These are phyloP conservation scores for Crypturellus tataupa DNA, from an alignment of 2,797 vertebrate genomes.

Conservation along the genomic window DNA sequence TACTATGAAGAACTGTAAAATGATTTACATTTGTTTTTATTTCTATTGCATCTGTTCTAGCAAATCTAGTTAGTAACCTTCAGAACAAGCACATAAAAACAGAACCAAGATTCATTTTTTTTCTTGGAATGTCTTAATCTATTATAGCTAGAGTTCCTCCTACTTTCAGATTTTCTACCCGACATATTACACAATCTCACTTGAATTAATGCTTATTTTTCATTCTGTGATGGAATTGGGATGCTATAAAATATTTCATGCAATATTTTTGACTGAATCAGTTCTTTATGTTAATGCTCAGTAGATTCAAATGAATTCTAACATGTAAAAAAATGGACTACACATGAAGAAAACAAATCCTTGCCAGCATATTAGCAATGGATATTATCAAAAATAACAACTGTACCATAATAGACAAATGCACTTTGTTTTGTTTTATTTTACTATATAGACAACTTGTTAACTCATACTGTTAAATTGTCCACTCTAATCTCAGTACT, in stretches of 20 bases:
- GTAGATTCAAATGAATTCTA: not conserved
- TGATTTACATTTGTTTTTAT: not conserved
- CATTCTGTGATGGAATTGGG: not conserved
- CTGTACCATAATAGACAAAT: not conserved
- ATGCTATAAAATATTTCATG: not conserved
- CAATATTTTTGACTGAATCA: not conserved
- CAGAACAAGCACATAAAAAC: not conserved
- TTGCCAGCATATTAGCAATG: not conserved
- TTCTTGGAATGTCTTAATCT: not conserved
- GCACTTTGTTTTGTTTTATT: not conserved
- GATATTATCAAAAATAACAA: not conserved
- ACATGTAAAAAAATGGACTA: not conserved
- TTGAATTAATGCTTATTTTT: not conserved
- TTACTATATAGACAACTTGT: not conserved
- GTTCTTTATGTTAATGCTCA: not conserved
- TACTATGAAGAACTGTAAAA: not conserved
- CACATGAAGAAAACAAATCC: not conserved
- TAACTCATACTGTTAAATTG: not conserved
- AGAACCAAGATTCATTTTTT: not conserved
- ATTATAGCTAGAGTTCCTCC: not conserved
- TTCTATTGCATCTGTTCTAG: not conserved
- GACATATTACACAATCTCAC: not conserved
- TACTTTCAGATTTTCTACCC: not conserved
- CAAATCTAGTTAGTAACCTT: not conserved
- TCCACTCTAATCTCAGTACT: not conserved